Evolutionary conservation across 2,888 invertebrate species (phyloP).

Genomic region (Diplolepis rosae): DNA sequence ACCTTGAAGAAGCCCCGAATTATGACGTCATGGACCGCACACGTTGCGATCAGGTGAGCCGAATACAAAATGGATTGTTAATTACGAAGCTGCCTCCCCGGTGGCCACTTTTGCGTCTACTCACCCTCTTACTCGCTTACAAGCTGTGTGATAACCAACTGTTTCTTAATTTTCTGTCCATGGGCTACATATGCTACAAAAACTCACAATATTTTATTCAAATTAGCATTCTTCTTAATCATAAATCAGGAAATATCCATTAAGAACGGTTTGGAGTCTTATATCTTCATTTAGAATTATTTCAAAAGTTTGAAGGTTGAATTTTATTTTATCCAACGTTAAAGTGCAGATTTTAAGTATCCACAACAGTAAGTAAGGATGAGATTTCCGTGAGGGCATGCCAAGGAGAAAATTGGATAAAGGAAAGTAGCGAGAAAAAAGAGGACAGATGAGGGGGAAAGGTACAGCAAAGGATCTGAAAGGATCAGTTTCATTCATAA

Average conservation of each 20-base stretch:
- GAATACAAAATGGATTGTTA: slow-evolving; percentile 73
- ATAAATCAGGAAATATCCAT: no score
- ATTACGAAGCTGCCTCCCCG: slow-evolving; percentile 59
- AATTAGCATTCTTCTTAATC: no score
- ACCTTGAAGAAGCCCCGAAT: slow-evolving; percentile 71
- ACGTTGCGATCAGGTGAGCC: slow-evolving; percentile 71
- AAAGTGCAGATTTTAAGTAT: no score
- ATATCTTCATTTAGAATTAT: no score
- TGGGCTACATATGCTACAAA: no score
- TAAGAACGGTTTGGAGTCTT: no score
- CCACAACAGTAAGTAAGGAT: background rate
- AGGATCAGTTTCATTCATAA: slow-evolving; percentile 63
- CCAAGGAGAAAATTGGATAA: slow-evolving; percentile 2
- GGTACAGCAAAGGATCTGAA: slow-evolving; percentile 44
- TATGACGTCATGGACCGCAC: slow-evolving; percentile 74
- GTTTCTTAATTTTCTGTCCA: slow-evolving; percentile 23
- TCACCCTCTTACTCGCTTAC: slow-evolving; percentile 34
- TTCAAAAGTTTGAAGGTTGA: background rate
- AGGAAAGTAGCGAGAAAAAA: slow-evolving; percentile 29
- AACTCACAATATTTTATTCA: no score
- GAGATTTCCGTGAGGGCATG: background rate
- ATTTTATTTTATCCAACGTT: background rate
- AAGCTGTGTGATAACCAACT: slow-evolving; percentile 8
- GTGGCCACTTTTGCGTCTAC: slow-evolving; percentile 43
- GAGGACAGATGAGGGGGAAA: slow-evolving; percentile 42